Base-by-base conservation (phyloP, 2,888 invertebrate genomes). In the Bombylius major region DNA sequence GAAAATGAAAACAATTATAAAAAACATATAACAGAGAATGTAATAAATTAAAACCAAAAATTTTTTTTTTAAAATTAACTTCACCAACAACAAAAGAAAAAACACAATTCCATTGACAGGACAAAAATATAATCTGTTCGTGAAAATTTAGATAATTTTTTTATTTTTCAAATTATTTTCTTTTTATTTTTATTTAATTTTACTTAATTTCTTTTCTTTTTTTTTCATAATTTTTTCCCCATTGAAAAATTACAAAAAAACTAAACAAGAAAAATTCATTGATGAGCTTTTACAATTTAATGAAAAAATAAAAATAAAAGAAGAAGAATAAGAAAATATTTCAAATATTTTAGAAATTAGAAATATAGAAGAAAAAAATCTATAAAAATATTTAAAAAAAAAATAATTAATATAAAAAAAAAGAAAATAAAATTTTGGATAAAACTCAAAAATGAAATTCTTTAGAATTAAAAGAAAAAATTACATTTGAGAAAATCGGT, bases 21-120 rank as follows among this genome's bases (percentile, higher is more conserved):
- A 50, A 53, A 54, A 42, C 39, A 51, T 42, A 55, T 47, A 50
- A 47, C 13, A 13, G 31, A 32, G 1, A 32, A 32, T 32, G 7
- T 4, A 42, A 11, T 42, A 1, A 42, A 7, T 36, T 31, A 50
- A 50, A 42, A 42, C 11, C 9, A 42, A 36, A 14, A 50, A 8
- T 23, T 23, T 23, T 23, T 23, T 23, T 47, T 12, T 47, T 47
- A 32, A n/a, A n/a, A 11, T 31, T 12, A 32, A 32, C 13, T 32
- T 47, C 47, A 32, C 4, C 32, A 47, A 50, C 54, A 54, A 50
- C 50, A 50, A 54, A 50, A 50, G 46, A 50, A 45, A 50, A 50
- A 45, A 23, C 31, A 8, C 12, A 34, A 7, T 34, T 50, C 50
- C 6, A 11, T 23, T 23, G 23, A 23, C 23, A 23, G 23, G 23